Conservation (phyloP, 2,797 vertebrate genomes). For the Chlorospingus flavigularis region DNA sequence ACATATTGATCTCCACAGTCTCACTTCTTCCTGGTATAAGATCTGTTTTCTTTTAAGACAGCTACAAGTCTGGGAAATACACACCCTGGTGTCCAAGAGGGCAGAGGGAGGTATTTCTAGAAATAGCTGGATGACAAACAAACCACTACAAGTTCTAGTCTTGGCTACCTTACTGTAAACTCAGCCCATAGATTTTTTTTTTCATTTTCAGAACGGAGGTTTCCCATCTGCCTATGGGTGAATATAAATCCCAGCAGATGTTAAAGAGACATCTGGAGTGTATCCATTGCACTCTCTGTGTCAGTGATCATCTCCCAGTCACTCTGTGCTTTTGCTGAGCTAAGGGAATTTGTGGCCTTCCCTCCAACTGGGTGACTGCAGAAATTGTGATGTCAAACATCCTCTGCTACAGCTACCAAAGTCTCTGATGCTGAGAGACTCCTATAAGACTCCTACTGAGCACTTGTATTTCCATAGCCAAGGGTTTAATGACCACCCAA, state of each 20-base stretch:
- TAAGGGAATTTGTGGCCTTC: not conserved
- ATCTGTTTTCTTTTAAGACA: slow-evolving; percentile 25
- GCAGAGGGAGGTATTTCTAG: slow-evolving; percentile 16
- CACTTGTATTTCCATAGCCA: not conserved
- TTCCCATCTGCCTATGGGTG: slow-evolving; percentile 33
- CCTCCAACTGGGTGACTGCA: not conserved
- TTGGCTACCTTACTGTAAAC: slow-evolving; percentile 40
- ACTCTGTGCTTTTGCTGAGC: not conserved
- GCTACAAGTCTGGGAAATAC: slow-evolving; percentile 3
- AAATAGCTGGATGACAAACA: slow-evolving; percentile 39
- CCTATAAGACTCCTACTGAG: not conserved
- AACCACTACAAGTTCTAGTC: not conserved
- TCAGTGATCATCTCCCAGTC: not conserved
- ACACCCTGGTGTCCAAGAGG: not conserved
- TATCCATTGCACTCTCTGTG: not conserved
- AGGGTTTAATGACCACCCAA: not conserved
- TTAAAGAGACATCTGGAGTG: slow-evolving; percentile 17
- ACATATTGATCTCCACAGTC: not conserved
- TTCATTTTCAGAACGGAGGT: not conserved
- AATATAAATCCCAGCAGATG: not conserved
- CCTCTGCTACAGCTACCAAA: not conserved
- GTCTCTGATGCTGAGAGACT: not conserved
- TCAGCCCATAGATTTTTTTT: not conserved
- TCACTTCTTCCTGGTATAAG: not conserved
- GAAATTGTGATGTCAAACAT: not conserved